A percentile compares a stretch with the other conserved stretches of the same genome.
Conservation (phyloP, 2,888 invertebrate species). For the Dryocosmus kuriphilus region DNA sequence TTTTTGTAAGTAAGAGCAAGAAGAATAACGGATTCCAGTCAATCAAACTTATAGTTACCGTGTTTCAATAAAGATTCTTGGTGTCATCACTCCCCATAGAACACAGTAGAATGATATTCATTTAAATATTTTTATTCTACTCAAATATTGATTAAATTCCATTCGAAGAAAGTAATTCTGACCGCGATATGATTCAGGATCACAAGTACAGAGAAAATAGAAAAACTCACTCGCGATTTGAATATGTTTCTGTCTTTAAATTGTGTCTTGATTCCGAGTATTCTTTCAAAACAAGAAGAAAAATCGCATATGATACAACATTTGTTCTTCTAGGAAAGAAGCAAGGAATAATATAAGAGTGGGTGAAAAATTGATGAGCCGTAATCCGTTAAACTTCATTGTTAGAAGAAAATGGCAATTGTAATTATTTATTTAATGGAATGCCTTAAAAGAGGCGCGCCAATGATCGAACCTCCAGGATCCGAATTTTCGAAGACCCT, state of each 20-base stretch:
- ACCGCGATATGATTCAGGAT: not conserved
- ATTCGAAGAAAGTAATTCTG: not conserved
- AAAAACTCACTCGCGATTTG: no score
- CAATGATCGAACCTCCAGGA: constrained; percentile 48
- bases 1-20: not conserved
- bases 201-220: no score
- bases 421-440: constrained; percentile 49
- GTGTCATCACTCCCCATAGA: not conserved
- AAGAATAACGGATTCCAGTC: not conserved
- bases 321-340: no score
- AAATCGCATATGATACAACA: no score
- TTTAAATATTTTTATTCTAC: not conserved
- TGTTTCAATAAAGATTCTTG: not conserved
- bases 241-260: no score
- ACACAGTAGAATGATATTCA: not conserved
- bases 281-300: no score
- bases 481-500: constrained; percentile 49
- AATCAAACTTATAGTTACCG: not conserved
- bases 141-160: no score
- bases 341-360: no score
- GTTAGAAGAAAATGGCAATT: constrained; percentile 21
- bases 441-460: constrained; percentile 29
- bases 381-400: not conserved
- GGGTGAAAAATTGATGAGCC: not conserved
- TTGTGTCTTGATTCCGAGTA: no score